Evolutionary conservation across 2,113 vertebrate species (phyloP), one percentile per base, ranked within the genome.

Genomic region (Takifugu bimaculatus): DNA sequence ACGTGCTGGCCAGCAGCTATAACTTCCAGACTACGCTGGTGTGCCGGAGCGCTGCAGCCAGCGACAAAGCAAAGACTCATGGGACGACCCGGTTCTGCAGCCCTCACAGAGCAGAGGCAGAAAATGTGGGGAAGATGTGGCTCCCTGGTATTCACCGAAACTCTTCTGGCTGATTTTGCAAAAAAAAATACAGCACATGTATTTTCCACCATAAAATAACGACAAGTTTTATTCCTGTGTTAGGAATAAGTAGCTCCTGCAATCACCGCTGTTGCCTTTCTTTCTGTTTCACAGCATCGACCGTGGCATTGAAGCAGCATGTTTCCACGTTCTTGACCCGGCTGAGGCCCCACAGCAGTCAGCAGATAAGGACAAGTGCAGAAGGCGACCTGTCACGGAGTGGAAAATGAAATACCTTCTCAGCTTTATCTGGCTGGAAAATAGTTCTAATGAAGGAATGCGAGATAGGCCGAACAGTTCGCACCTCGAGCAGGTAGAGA

Each of bases 301-400:
- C 54, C 35, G 4, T 39, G 27, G 15, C 12, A 61, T 2, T 53
- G 9, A 52, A 3, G 42, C 15, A 2, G 55, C 48, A n/a, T 62
- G 45, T 69, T 42, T 45, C 3, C 54, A 27, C 42, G n/a, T 54
- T n/a, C 45, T 63, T 1, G 3, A 6, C 28, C 15, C 12, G 56
- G 28, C n/a, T 59, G 60, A 72, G 50, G 60, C 39, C 43, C 32
- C 44, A 39, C 26, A 25, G 35, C 39, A 35, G 28, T 20, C 6
- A 54, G 50, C 63, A 69, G 58, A 66, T 61, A 45, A 70, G 73
- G 64, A 74, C 73, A 68, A 64, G 81, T 73, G 83, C 82, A 85
- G 82, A 82, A 83, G 85, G 73, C 60, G 74, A 53, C 26, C 68
- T 84, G 81, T 68, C 70, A 50, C 61, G 78, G 78, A 87, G 75